phyloP scores from a whole-genome alignment of 2,797 vertebrate genomes.

The Sylvilagus floridanus region DNA sequence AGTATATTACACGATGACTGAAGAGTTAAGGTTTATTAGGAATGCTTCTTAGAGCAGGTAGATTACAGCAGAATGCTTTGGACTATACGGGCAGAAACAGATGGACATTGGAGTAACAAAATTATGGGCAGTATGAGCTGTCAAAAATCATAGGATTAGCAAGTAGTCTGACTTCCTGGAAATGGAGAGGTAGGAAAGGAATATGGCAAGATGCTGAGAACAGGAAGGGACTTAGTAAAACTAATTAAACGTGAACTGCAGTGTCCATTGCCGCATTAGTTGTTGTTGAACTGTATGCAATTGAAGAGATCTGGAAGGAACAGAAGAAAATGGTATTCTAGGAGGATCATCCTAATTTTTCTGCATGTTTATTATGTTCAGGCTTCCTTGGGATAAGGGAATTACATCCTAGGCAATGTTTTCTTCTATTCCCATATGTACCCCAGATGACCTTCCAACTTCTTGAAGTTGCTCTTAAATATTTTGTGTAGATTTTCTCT shows the following conservation, averaged over 20 bases:
- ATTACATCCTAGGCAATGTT: background rate
- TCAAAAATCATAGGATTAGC: background rate
- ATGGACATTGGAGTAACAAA: background rate
- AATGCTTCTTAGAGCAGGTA: background rate
- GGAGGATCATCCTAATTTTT: background rate
- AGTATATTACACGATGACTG: background rate
- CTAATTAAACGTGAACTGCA: background rate
- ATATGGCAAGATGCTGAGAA: background rate
- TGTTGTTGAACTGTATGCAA: background rate
- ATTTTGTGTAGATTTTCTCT: conserved; percentile 16
- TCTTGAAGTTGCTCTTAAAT: background rate
- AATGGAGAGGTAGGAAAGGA: background rate
- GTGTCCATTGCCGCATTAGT: background rate
- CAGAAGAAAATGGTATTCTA: background rate
- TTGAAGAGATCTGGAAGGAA: background rate
- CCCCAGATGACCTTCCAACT: background rate
- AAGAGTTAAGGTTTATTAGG: background rate
- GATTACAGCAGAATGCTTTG: background rate
- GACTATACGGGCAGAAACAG: background rate
- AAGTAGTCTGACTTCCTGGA: background rate
- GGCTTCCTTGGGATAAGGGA: background rate
- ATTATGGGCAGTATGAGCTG: background rate
- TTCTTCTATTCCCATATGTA: background rate
- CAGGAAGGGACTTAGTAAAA: background rate
- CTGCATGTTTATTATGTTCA: background rate